These are phyloP conservation scores for Sphaerophoria taeniata DNA, from an alignment of 2,888 invertebrate species.

Conservation along the genomic window DNA sequence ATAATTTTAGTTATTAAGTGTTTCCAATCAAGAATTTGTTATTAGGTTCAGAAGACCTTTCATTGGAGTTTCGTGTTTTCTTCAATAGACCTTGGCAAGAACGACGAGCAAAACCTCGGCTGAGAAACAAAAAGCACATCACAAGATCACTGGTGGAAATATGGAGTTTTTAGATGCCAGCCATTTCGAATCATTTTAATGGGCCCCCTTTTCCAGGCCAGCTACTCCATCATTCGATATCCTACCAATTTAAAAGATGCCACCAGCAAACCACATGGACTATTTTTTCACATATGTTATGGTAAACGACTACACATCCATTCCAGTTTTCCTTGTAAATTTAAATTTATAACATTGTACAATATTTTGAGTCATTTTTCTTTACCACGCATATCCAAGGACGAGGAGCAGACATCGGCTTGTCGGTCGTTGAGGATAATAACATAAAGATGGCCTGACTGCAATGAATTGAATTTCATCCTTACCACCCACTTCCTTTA, in stretches of 20 bases:
- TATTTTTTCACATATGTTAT: neutral
- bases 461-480: constrained; percentile 47
- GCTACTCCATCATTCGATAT: constrained; percentile 7
- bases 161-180: too few relatives aligned
- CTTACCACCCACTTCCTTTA: neutral
- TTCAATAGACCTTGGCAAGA: too few relatives aligned
- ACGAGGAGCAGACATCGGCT: neutral
- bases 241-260: constrained; percentile 18
- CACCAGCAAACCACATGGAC: neutral
- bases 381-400: neutral
- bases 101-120: too few relatives aligned
- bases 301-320: neutral
- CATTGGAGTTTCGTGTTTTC: too few relatives aligned
- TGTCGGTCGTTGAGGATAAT: neutral
- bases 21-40: too few relatives aligned
- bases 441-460: neutral
- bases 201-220: too few relatives aligned
- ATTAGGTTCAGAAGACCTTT: too few relatives aligned
- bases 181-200: too few relatives aligned
- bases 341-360: constrained; percentile 35
- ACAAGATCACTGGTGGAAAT: too few relatives aligned
- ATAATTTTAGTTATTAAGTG: too few relatives aligned
- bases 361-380: constrained; percentile 24
- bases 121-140: too few relatives aligned
- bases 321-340: constrained; percentile 9